These are phyloP conservation scores for Tricholaema leucomelas DNA, from an alignment of 2,113 vertebrate species.

Conservation along the genomic window DNA sequence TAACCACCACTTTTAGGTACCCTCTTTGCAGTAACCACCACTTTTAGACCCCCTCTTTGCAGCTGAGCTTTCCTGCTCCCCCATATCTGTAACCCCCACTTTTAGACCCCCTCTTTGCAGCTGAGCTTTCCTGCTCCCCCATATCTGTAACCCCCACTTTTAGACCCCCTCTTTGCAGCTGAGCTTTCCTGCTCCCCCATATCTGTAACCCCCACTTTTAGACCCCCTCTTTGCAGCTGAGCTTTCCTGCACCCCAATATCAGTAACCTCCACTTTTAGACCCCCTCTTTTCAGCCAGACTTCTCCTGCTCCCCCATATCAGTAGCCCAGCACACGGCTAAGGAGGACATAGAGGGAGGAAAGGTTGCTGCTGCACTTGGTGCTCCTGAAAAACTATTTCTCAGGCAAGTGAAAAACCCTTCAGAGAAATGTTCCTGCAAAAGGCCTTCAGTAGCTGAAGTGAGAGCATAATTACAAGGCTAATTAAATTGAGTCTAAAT, in stretches of 20 bases:
- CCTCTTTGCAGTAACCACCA: neutral
- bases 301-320: accelerated
- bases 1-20: too few relatives aligned
- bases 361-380: neutral
- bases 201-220: too few relatives aligned
- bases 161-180: too few relatives aligned
- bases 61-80: too few relatives aligned
- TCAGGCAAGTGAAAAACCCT: neutral
- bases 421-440: neutral
- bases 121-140: too few relatives aligned
- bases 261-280: too few relatives aligned
- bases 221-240: neutral
- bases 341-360: accelerated
- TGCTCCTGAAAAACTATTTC: neutral
- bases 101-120: too few relatives aligned
- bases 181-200: too few relatives aligned
- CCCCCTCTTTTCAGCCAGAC: neutral
- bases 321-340: accelerated
- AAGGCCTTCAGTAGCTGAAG: neutral
- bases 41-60: too few relatives aligned
- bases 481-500: neutral
- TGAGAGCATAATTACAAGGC: neutral
- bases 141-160: too few relatives aligned
- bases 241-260: neutral
- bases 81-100: too few relatives aligned